phyloP scores from a whole-genome alignment of 2,113 vertebrate genomes.

The Felis catus region DNA sequence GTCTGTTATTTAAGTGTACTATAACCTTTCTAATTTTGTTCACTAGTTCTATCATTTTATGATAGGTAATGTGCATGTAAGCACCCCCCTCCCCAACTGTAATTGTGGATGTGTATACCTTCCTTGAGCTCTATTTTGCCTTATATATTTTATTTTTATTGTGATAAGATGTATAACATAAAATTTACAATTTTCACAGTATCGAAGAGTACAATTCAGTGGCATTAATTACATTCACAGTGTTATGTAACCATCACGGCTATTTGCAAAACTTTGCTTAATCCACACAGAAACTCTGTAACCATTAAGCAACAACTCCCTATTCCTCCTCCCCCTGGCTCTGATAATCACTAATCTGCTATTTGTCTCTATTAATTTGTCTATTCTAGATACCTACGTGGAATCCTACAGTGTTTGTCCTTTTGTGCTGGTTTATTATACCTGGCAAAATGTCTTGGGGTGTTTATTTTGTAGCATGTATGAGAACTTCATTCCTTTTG shows the following conservation, averaged over 20 bases:
- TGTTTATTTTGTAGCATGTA: neutral
- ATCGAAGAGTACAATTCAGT: neutral
- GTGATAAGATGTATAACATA: neutral
- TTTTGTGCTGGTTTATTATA: neutral
- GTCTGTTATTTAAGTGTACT: neutral
- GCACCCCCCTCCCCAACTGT: neutral
- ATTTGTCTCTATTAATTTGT: neutral
- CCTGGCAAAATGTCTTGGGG: neutral
- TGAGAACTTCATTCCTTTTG: neutral
- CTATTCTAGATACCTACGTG: neutral
- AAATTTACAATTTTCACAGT: neutral
- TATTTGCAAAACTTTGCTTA: neutral
- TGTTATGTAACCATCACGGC: neutral
- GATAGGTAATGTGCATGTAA: neutral
- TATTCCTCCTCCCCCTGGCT: neutral
- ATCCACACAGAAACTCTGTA: neutral
- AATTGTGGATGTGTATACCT: neutral
- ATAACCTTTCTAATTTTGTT: neutral
- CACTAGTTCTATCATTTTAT: neutral
- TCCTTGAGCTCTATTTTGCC: neutral
- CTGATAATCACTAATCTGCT: neutral
- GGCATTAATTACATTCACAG: neutral
- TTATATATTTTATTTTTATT: neutral
- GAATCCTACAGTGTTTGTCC: neutral
- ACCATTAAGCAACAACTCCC: neutral